Evolutionary conservation across 2,888 invertebrate species (phyloP).

Genomic region (Temnothorax unifasciatus): DNA sequence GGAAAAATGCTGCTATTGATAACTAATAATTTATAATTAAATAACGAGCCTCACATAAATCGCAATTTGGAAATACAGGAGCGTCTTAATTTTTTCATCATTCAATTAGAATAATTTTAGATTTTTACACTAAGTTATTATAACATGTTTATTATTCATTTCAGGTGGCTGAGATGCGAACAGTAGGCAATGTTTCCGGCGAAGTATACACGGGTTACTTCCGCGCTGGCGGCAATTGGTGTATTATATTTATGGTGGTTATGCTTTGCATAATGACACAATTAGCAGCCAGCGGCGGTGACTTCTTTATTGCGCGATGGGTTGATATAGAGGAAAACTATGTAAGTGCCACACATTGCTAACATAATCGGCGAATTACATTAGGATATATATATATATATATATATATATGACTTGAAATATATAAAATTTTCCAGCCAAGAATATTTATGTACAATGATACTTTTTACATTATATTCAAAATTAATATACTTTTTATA

Average conservation of each 20-base stretch:
- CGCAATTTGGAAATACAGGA: neutral
- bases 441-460: neutral
- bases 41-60: neutral
- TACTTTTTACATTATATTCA: neutral
- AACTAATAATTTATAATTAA: neutral
- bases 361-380: neutral
- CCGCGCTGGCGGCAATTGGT: conserved; percentile 90
- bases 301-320: conserved; percentile 94
- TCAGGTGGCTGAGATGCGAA: conserved; percentile 80
- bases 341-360: conserved; percentile 68
- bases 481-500: neutral
- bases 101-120: neutral
- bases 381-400: neutral
- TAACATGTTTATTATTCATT: neutral
- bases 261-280: conserved; percentile 90
- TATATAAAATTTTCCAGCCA: too few species aligned
- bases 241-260: conserved; percentile 88
- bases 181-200: conserved; percentile 89
- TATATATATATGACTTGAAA: too few species aligned
- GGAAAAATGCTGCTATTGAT: neutral
- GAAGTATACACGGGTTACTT: conserved; percentile 91
- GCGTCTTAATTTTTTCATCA: neutral
- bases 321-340: conserved; percentile 81
- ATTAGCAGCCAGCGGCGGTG: conserved; percentile 90
- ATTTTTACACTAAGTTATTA: neutral